A percentile compares a stretch with the other conserved stretches of the same genome.
These are phyloP conservation scores for Nyctalus aviator DNA, from an alignment of 2,797 vertebrate genomes.

Conservation along the genomic window DNA sequence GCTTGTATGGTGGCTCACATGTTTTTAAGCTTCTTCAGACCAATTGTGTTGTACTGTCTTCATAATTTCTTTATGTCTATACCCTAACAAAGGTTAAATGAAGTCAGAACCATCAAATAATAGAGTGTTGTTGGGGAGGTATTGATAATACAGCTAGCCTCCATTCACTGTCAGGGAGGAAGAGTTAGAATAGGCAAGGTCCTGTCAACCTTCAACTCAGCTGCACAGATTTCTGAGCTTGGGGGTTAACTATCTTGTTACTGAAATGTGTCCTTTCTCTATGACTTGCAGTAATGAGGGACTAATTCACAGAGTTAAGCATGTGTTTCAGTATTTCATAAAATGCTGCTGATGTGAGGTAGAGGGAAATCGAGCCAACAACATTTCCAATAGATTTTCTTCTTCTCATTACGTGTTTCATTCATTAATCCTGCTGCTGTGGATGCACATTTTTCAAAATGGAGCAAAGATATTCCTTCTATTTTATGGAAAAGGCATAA, in stretches of 20 bases:
- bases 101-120: slow-evolving; percentile 63
- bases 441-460: neutral
- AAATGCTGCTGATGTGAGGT: neutral
- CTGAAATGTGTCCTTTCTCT: slow-evolving; percentile 56
- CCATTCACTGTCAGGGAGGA: neutral
- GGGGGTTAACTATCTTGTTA: slow-evolving; percentile 50
- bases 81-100: neutral
- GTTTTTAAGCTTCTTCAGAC: neutral
- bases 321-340: neutral
- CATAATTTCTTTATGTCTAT: neutral
- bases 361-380: neutral
- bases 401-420: slow-evolving; percentile 21
- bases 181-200: neutral
- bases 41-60: neutral
- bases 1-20: slow-evolving; percentile 54
- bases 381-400: neutral
- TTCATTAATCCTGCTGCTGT: neutral
- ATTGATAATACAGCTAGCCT: slow-evolving; percentile 50
- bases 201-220: slow-evolving; percentile 62
- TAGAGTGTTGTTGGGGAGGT: slow-evolving; percentile 31
- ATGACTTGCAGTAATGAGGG: slow-evolving; percentile 41
- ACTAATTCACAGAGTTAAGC: neutral
- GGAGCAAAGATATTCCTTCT: neutral
- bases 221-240: slow-evolving; percentile 42
- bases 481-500: neutral